phyloP scores from a whole-genome alignment of 1,140 invertebrate species.

The Goniozus legneri region DNA sequence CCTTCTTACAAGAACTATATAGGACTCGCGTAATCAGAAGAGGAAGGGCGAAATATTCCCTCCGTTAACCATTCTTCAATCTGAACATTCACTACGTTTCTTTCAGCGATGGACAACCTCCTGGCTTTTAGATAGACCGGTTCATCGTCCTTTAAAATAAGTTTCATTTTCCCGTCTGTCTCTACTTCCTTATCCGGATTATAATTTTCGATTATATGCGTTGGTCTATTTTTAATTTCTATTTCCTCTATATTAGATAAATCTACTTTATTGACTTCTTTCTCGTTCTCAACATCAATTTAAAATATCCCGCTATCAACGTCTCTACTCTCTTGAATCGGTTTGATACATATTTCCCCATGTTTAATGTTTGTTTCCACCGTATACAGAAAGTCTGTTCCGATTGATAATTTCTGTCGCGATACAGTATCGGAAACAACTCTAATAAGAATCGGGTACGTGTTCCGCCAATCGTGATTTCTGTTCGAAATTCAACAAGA shows the following conservation, averaged over 20 bases:
- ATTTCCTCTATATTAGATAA: background rate
- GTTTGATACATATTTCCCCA: too few species aligned
- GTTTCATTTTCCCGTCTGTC: slow-evolving; percentile 1
- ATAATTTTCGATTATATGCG: background rate
- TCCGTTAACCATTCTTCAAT: slow-evolving; percentile 9
- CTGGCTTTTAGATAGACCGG: slow-evolving; percentile 1
- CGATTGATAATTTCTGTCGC: too few species aligned
- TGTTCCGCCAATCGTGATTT: too few species aligned
- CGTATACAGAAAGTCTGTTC: too few species aligned
- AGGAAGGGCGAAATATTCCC: slow-evolving; percentile 21
- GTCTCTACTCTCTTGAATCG: too few species aligned
- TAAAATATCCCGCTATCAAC: too few species aligned
- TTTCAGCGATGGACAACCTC: background rate
- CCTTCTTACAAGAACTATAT: slow-evolving; percentile 49
- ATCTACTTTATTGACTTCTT: slow-evolving; percentile 1
- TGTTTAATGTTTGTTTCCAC: too few species aligned
- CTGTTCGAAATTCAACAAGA: too few species aligned
- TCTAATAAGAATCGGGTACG: too few species aligned
- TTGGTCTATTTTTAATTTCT: background rate
- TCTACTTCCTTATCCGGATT: background rate
- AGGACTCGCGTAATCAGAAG: slow-evolving; percentile 46
- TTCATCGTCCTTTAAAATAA: slow-evolving; percentile 7
- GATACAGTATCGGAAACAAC: too few species aligned
- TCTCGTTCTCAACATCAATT: background rate
- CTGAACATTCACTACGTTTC: background rate